Base-by-base conservation (phyloP, 2,888 invertebrate species). In the Drosophila acutilabella region DNA sequence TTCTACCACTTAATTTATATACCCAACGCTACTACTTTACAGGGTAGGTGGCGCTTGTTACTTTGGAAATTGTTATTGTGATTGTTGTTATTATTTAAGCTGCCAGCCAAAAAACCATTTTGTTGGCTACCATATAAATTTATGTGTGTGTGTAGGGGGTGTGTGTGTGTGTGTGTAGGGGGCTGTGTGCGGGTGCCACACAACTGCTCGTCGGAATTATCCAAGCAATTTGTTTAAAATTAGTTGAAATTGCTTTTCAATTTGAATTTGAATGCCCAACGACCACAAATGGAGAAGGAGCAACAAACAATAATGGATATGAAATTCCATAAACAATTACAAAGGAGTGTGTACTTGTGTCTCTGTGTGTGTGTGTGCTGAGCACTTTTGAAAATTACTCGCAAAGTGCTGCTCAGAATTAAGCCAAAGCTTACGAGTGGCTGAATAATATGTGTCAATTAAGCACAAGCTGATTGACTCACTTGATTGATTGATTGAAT, bases 151-250 rank as follows among this genome's bases (percentile, higher is more conserved):
- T 16, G 14, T n/a, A 33, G 7, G 33, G 5, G 44, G 14, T 16
- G n/a, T 51, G 36, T 54, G 41, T 38, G 36, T 14, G 40, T 45
- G 20, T 16, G 8, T 13, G 41, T 56, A n/a, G 14, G 38, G 48
- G 38, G n/a, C n/a, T n/a, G n/a, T n/a, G n/a, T n/a, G n/a, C n/a
- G n/a, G 51, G 33, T 42, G 60, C 57, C 67, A 70, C 56, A 61
- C 59, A 65, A 80, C 72, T 78, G 58, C 40, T 52, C 44, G 45
- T 65, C 67, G 58, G 65, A 64, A 80, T 83, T 88, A 83, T 78
- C 65, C 56, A 60, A 72, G 70, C 68, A 86, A 83, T 88, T 88
- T 83, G 70, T 66, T 88, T 50, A 71, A 86, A 80, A 86, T 83
- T 78, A 74, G 74, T 83, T 60, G 40, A 60, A 88, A 88, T 86